Conservation (phyloP, 2,888 invertebrate genomes). For the Chelonus formosanus region DNA sequence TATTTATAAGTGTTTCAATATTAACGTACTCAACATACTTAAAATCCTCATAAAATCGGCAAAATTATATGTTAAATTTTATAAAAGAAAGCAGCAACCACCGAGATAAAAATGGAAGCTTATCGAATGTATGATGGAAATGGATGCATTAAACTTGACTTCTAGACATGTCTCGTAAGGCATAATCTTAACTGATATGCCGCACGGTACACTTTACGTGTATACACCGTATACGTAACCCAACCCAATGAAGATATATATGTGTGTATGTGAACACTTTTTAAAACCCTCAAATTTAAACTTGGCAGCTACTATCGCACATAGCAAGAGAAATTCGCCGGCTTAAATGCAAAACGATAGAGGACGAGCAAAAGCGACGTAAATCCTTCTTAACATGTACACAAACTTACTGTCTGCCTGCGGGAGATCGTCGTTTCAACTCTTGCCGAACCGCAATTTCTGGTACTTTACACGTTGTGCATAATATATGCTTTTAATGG, state of each 20-base stretch:
- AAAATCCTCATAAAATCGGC: neutral
- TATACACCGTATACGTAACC: too few species aligned
- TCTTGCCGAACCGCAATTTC: neutral
- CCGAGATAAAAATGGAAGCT: conserved; percentile 11
- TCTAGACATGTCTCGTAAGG: conserved; percentile 24
- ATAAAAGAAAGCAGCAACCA: neutral
- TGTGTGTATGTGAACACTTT: conserved; percentile 5
- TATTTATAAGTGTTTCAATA: too few species aligned
- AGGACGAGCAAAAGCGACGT: conserved; percentile 27
- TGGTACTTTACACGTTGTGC: conserved; percentile 13
- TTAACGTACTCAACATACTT: too few species aligned
- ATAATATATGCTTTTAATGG: conserved; percentile 7
- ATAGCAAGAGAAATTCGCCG: conserved; percentile 19
- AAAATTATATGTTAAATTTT: neutral
- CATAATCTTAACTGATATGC: conserved; percentile 25
- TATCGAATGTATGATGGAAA: conserved; percentile 21
- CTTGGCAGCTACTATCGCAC: conserved; percentile 18
- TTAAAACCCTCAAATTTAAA: conserved; percentile 26
- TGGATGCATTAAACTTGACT: conserved; percentile 30
- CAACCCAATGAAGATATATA: neutral
- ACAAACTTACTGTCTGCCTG: conserved; percentile 12
- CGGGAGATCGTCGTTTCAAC: conserved; percentile 1
- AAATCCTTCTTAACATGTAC: conserved; percentile 31
- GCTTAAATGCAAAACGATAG: conserved; percentile 36
- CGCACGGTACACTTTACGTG: neutral